Conservation (phyloP, 2,797 vertebrate species). For the Pseudochromis fuscus region DNA sequence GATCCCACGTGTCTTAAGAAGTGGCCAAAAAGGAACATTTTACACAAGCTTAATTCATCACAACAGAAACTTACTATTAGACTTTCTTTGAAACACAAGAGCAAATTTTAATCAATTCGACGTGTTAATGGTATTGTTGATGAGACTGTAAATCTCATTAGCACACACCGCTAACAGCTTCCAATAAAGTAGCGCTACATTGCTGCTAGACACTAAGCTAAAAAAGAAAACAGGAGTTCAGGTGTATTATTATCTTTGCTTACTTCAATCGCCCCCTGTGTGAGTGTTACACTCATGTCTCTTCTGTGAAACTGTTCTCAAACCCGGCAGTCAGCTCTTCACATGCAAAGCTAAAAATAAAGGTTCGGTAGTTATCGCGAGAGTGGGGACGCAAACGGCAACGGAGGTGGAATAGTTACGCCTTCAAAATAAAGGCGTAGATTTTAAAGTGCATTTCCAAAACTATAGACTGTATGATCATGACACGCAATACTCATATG, state of each 20-base stretch:
- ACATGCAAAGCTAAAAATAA: rapidly evolving
- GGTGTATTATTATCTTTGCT: not conserved
- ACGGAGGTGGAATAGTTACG: not conserved
- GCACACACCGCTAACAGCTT: conserved; percentile 46
- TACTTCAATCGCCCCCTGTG: conserved; percentile 75
- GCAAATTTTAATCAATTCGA: not conserved
- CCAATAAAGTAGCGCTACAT: not conserved
- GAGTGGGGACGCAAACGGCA: conserved; percentile 1
- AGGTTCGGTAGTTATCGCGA: conserved; percentile 55
- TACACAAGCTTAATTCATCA: not conserved
- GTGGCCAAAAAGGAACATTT: not conserved
- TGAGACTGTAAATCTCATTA: conserved; percentile 3
- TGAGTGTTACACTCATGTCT: conserved; percentile 64
- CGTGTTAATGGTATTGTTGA: too few species aligned
- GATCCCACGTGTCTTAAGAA: not conserved
- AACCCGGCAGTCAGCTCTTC: not conserved
- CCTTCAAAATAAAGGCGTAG: not conserved
- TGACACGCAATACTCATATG: too few species aligned
- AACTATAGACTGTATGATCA: too few species aligned
- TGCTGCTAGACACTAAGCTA: not conserved
- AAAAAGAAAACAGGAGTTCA: not conserved
- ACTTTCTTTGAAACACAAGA: too few species aligned
- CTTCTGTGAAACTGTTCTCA: not conserved
- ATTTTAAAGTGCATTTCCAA: too few species aligned
- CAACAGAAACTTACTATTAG: rapidly evolving